Percentiles rank a stretch among this genome's conserved stretches.
Evolutionary conservation across 2,888 invertebrate species (phyloP).

Genomic region (Lottia scabra): DNA sequence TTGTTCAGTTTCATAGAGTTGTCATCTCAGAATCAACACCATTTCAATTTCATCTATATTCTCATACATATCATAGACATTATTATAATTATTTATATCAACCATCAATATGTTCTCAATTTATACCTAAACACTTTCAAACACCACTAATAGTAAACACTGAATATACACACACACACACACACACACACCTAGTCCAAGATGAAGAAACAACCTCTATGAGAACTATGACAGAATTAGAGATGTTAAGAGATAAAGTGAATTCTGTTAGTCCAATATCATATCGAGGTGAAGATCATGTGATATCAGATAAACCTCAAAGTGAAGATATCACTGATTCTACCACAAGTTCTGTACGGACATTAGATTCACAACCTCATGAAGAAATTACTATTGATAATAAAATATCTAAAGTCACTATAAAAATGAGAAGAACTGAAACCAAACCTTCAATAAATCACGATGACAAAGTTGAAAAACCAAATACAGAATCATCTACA

Average conservation of each 20-base stretch:
- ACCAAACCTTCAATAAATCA: no score
- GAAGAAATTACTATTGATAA: not conserved
- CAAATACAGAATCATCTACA: not conserved
- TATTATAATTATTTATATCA: not conserved
- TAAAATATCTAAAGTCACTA: not conserved
- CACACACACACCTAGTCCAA: not conserved
- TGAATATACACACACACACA: no score
- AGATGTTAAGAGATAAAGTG: not conserved
- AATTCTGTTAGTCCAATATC: not conserved
- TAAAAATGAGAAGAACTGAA: not conserved
- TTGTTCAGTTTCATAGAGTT: conserved; percentile 32
- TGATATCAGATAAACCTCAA: not conserved
- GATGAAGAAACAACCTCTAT: not conserved
- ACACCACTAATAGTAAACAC: no score
- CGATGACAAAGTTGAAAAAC: not conserved
- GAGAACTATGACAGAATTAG: not conserved
- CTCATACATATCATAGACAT: conserved; percentile 13
- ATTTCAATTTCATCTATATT: conserved; percentile 32
- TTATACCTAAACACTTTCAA: not conserved
- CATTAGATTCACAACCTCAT: not conserved
- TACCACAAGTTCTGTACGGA: not conserved
- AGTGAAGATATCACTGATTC: not conserved
- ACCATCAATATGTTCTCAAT: not conserved
- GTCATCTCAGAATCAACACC: conserved; percentile 37
- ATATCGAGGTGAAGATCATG: not conserved